A percentile compares a stretch with the other conserved stretches of the same genome.
Evolutionary conservation across 2,113 vertebrate species (phyloP).

Genomic region (Brachyhypopomus gauderio): DNA sequence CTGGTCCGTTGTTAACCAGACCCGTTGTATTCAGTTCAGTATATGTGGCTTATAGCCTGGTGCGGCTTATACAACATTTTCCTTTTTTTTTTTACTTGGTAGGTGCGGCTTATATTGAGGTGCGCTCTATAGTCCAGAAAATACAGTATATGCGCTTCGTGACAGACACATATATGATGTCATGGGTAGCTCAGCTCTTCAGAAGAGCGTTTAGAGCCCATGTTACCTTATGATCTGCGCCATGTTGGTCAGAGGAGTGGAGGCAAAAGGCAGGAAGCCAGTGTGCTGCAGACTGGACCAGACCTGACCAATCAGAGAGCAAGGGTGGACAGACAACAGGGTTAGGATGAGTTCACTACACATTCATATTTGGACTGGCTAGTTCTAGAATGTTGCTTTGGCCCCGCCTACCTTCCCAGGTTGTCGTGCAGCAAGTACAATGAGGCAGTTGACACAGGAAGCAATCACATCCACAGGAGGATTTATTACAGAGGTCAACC

Average conservation of each 20-base stretch:
- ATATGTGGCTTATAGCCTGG: too few species aligned
- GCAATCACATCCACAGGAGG: slow-evolving; percentile 94
- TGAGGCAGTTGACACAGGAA: slow-evolving; percentile 94
- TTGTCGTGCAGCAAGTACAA: slow-evolving; percentile 88
- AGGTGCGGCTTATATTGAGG: too few species aligned
- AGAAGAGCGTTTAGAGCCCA: neutral
- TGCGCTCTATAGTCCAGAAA: too few species aligned
- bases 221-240: slow-evolving; percentile 87
- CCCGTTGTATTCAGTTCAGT: too few species aligned
- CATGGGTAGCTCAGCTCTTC: too few species aligned
- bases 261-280: slow-evolving; percentile 91
- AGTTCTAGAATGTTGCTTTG: neutral
- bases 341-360: neutral
- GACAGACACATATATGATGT: too few species aligned
- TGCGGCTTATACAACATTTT: too few species aligned
- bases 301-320: slow-evolving; percentile 73
- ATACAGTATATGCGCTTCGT: too few species aligned
- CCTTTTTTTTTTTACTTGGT: too few species aligned
- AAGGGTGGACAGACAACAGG: too few species aligned
- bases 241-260: slow-evolving; percentile 84
- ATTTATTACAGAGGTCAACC: slow-evolving; percentile 90
- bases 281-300: slow-evolving; percentile 97
- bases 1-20: too few species aligned
- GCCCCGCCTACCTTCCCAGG: slow-evolving; percentile 84
- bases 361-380: too few species aligned